phyloP scores from a whole-genome alignment of 2,113 vertebrate genomes.

The Trichomycterus rosablanca region DNA sequence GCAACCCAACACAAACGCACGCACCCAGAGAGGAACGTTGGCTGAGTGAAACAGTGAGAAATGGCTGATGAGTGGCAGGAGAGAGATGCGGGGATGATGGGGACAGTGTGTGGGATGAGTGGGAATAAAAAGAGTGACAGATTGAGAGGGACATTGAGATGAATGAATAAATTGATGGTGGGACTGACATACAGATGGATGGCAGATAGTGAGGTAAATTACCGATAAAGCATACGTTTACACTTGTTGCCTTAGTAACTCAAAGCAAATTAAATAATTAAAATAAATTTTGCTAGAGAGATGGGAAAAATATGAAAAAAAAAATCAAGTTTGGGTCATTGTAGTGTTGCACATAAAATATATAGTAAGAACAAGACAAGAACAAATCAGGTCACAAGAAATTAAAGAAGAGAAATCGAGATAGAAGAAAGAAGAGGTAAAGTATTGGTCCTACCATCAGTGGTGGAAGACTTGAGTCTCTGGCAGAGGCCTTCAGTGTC shows the following conservation, averaged over 20 bases:
- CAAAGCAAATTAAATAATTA: too few relatives aligned
- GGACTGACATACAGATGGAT: background rate
- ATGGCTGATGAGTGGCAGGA: slow-evolving; percentile 37
- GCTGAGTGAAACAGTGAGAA: slow-evolving; percentile 46
- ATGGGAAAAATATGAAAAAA: too few relatives aligned
- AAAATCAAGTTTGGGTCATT: too few relatives aligned
- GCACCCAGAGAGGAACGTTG: slow-evolving; percentile 49
- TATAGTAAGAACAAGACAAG: too few relatives aligned
- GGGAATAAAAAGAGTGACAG: background rate
- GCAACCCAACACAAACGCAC: slow-evolving; percentile 48
- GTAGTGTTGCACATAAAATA: too few relatives aligned
- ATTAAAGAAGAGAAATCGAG: too few relatives aligned
- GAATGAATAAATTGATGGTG: background rate
- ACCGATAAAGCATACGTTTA: too few relatives aligned
- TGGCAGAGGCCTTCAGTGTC: slow-evolving; percentile 79
- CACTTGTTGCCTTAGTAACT: background rate
- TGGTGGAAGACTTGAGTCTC: slow-evolving; percentile 78
- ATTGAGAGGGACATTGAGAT: background rate
- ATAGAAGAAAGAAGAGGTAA: too few relatives aligned
- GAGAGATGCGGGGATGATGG: slow-evolving; percentile 8
- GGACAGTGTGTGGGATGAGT: background rate
- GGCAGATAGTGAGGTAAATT: background rate
- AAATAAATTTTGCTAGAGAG: too few relatives aligned
- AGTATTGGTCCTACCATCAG: slow-evolving; percentile 68
- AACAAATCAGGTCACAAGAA: too few relatives aligned